A percentile compares a stretch with the other conserved stretches of the same genome.
Conservation (phyloP, 1,140 invertebrate species). For the Leptinotarsa texana region DNA sequence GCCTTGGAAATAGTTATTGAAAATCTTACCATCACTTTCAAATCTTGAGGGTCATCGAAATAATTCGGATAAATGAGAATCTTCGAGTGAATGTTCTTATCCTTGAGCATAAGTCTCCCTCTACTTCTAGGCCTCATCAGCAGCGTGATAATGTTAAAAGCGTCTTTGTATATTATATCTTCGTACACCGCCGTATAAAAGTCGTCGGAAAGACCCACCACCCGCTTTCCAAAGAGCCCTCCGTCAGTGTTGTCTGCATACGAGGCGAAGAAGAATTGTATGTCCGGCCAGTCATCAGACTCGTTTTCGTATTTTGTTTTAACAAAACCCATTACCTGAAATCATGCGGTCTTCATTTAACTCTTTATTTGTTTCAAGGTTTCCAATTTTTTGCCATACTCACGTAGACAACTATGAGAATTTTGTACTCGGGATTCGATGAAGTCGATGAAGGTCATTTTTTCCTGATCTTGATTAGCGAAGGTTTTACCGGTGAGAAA, state of each 20-base stretch:
- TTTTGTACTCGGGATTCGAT: no score
- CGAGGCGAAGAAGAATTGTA: conserved; percentile 74
- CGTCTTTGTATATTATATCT: conserved; percentile 68
- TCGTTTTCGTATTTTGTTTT: conserved; percentile 72
- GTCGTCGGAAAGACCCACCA: conserved; percentile 68
- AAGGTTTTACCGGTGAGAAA: no score
- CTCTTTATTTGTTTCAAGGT: no score
- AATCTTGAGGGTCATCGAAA: conserved; percentile 69
- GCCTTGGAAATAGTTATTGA: no score
- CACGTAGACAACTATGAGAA: no score
- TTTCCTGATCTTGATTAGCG: no score
- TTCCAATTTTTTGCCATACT: no score
- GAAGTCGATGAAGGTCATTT: no score
- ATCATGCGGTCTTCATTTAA: background rate
- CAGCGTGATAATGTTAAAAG: conserved; percentile 71
- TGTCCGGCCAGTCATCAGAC: conserved; percentile 72
- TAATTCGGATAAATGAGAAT: conserved; percentile 82
- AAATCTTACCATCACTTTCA: conserved; percentile 63
- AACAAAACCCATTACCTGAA: conserved; percentile 68
- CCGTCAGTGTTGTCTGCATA: conserved; percentile 76
- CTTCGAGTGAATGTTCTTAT: conserved; percentile 69
- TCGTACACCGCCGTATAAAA: conserved; percentile 70
- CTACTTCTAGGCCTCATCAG: conserved; percentile 75
- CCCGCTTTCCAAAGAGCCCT: conserved; percentile 69
- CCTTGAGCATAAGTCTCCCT: conserved; percentile 69